Conservation (phyloP, 1,140 invertebrate genomes). For the Drosophila carrolli region DNA sequence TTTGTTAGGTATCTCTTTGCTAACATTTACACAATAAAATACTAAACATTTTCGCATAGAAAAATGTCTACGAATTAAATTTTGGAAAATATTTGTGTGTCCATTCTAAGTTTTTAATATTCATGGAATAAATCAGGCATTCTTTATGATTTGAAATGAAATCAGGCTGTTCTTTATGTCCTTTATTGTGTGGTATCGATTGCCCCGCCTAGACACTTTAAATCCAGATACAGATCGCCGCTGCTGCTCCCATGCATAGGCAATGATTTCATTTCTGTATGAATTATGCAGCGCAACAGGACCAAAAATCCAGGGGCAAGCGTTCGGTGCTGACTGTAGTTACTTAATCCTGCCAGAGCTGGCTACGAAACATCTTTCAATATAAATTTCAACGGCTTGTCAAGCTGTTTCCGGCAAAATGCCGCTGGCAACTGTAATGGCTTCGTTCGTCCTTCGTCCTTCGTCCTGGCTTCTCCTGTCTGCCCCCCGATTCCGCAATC, state of each 20-base stretch:
- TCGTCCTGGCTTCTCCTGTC: constrained; percentile 1
- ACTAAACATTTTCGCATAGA: too few species aligned
- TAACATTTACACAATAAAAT: too few species aligned
- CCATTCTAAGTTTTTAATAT: constrained; percentile 9
- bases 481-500: neutral
- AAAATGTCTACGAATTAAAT: neutral
- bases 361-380: constrained; percentile 75
- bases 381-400: constrained; percentile 83
- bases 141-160: constrained; percentile 5
- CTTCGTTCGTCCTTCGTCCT: constrained; percentile 27
- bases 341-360: constrained; percentile 60
- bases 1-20: too few species aligned
- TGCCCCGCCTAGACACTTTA: neutral
- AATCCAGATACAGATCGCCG: neutral
- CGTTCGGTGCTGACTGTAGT: constrained; percentile 19
- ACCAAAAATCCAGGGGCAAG: neutral
- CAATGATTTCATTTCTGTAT: constrained; percentile 26
- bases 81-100: constrained; percentile 1
- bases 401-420: constrained; percentile 72
- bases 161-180: neutral
- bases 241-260: constrained; percentile 10
- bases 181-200: constrained; percentile 1
- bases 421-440: constrained; percentile 58
- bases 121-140: constrained; percentile 19
- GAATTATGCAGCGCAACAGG: constrained; percentile 44